A percentile compares a stretch with the other conserved stretches of the same genome.
Evolutionary conservation across 2,113 vertebrate genomes (phyloP).

Genomic region (Aptenodytes patagonicus): DNA sequence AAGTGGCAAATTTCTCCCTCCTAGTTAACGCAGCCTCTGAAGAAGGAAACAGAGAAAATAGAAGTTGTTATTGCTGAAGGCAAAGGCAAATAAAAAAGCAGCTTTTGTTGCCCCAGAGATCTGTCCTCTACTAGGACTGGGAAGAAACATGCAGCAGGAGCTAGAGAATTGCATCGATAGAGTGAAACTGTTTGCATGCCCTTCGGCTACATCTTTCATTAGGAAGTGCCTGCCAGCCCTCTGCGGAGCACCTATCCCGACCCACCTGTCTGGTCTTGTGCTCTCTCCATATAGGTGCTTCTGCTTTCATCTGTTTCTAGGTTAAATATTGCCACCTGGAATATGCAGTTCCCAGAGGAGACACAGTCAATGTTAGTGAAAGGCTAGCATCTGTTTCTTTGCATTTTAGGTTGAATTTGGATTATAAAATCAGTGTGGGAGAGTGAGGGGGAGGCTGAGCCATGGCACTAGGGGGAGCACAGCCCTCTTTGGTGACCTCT

Average conservation of each 20-base stretch:
- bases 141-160: background rate
- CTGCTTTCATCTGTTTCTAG: background rate
- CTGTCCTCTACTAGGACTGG: background rate
- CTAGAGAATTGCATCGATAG: background rate
- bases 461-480: background rate
- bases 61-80: background rate
- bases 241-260: background rate
- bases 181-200: background rate
- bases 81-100: background rate
- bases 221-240: background rate
- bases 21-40: background rate
- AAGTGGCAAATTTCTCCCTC: background rate
- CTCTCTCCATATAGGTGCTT: background rate
- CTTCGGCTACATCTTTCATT: background rate
- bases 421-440: background rate
- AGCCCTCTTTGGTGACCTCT: background rate
- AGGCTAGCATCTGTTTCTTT: background rate
- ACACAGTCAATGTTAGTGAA: background rate
- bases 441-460: background rate
- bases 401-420: background rate
- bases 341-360: background rate
- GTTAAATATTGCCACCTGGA: slow-evolving; percentile 14
- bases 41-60: background rate
- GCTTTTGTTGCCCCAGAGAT: background rate
- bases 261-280: background rate